Evolutionary conservation across 1,140 invertebrate species (phyloP).

Genomic region (Akabosia matsudoensis): DNA sequence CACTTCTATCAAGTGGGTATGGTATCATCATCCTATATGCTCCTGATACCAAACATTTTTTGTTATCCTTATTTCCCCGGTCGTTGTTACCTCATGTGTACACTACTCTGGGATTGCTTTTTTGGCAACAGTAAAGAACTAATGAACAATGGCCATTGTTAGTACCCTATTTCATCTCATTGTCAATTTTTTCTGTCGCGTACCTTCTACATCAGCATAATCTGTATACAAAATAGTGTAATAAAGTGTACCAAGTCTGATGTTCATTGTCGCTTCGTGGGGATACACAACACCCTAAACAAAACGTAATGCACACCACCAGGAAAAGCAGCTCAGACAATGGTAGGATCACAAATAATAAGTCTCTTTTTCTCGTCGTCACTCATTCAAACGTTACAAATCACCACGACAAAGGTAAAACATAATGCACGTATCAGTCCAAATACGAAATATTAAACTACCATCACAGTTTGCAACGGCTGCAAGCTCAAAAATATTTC

Average conservation of each 20-base stretch:
- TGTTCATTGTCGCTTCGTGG: neutral
- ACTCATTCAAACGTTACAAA: slow-evolving; percentile 5
- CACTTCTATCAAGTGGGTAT: too few relatives aligned
- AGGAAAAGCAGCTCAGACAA: neutral
- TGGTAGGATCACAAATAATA: neutral
- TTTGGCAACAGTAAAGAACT: neutral
- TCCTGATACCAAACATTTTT: too few relatives aligned
- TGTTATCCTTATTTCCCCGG: too few relatives aligned
- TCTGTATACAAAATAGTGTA: neutral
- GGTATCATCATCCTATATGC: too few relatives aligned
- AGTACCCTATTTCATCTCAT: neutral
- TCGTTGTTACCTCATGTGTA: too few relatives aligned
- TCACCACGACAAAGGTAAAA: neutral
- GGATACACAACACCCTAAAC: neutral
- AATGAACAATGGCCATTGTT: neutral
- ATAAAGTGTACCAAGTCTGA: neutral
- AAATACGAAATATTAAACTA: too few relatives aligned
- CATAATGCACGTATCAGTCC: neutral
- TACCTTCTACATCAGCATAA: neutral
- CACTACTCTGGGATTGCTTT: neutral
- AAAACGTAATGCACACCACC: neutral
- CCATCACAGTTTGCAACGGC: too few relatives aligned
- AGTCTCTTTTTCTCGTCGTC: neutral
- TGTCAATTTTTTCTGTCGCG: neutral
- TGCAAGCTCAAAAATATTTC: too few relatives aligned